Base-by-base conservation (phyloP, 2,113 vertebrate species). In the Nannospalax galili region DNA sequence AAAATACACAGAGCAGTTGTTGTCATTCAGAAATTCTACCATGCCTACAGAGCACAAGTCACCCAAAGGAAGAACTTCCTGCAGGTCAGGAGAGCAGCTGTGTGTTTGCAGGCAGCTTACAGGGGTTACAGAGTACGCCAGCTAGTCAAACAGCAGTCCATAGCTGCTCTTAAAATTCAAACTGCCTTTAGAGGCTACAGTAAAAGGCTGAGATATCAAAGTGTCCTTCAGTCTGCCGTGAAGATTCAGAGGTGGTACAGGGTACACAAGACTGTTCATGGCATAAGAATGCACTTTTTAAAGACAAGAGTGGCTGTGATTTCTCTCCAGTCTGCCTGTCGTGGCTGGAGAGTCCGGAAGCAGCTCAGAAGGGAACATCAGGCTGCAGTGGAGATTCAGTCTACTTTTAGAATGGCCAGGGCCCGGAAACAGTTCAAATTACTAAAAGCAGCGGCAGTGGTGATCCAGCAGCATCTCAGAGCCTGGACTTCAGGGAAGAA, bases 191-290 rank as follows among this genome's bases (percentile, higher is more conserved):
- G 99, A 96, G 98, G 98, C n/a, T 95, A 98, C 9, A 74, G 81
- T 35, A 97, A 97, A 67, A 98, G 98, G 82, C 95, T 69, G 30
- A 98, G 93, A 42, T 96, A 98, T 24, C 88, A 60, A 4, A 85
- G 88, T 56, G 92, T 98, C 95, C 97, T 98, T 87, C 93, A 90
- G 3, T 98, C 99, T 8, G 95, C 98, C 0, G 0, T 98, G 56
- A 32, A 97, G 32, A 99, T 99, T 97, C 99, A 99, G 98, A 98
- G 96, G 22, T 98, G 99, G 98, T 99, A 99, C 97, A 98, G 99
- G 93, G 97, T 98, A 78, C 95, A 4, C 19, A 96, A 95, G 42
- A 17, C 60, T 52, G 97, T 96, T 75, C 92, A 95, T 32, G 40
- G 15, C 0, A 87, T 97, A 70, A 98, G 98, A 92, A 90, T 92